Evolutionary conservation across 2,113 vertebrate genomes (phyloP), one percentile per base, ranked within the genome.

Genomic region (Eurystomus gularis): DNA sequence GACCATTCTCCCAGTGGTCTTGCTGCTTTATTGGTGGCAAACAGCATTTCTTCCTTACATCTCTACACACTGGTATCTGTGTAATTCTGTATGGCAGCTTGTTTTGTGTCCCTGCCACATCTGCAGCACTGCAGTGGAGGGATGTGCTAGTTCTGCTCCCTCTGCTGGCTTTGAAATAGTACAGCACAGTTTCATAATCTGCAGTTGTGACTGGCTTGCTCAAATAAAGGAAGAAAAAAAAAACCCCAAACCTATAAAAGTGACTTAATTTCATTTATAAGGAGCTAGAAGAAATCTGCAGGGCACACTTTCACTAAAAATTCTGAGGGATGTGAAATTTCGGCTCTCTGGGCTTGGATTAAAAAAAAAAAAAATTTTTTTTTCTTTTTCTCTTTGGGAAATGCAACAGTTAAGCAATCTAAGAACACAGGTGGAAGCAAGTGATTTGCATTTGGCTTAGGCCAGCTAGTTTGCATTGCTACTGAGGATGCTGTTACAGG

Each of bases 181-280:
- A 17, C n/a, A 61, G 52, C 87, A 39, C 79, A 31, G 0, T 24
- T 57, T 73, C 28, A 26, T 39, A 2, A 5, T 3, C 60, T 7
- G 6, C 16, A 9, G 28, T 10, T 7, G 55, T 4, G 11, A 40
- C 10, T 0, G 26, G 4, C n/a, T 49, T 26, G 49, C 33, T 82
- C 10, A 4, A 55, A 29, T 58, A 6, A 10, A 21, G 33, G 40
- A 17, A 6, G 7, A 2, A 1, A 8, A 19, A 39, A 28, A 4
- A 48, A 4, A 0, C 7, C 12, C 26, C 57, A 11, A 35, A 37
- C 14, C 25, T 58, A 4, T 26, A 33, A 12, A 23, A 73, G 25
- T 18, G 46, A 9, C 28, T 24, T n/a, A 14, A 33, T n/a, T 75
- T 73, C 23, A 35, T 71, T 81, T 42, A 3, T 28, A 48, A 66